phyloP scores from a whole-genome alignment of 2,797 vertebrate species.

The Oreochromis mossambicus region DNA sequence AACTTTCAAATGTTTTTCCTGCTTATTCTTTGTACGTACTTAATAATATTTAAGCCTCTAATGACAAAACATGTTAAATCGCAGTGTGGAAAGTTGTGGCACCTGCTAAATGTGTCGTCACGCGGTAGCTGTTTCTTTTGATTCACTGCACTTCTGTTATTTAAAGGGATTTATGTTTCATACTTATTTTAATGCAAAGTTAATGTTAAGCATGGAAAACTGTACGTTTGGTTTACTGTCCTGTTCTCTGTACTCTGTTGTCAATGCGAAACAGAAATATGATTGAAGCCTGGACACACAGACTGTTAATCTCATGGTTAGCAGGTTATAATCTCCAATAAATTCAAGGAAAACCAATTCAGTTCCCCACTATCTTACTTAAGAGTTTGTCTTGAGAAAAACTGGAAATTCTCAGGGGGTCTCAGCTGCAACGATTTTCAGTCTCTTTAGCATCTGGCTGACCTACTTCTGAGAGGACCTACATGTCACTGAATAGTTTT shows the following conservation, averaged over 20 bases:
- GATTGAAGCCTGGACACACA: not conserved
- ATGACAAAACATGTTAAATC: slow-evolving; percentile 15
- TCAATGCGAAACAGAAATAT: not conserved
- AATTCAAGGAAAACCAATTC: not conserved
- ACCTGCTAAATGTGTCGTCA: slow-evolving; percentile 5
- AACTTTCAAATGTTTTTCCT: not conserved
- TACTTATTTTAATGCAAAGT: not conserved
- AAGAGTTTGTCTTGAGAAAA: not conserved
- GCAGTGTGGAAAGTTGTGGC: slow-evolving; percentile 5
- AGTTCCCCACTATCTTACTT: not conserved
- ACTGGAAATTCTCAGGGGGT: not conserved
- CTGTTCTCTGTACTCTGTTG: not conserved
- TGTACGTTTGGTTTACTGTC: not conserved
- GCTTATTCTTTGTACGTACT: not conserved
- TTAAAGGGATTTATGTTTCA: not conserved
- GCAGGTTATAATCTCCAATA: slow-evolving; percentile 10
- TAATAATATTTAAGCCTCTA: slow-evolving; percentile 3
- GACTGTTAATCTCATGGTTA: not conserved
- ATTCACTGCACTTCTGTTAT: slow-evolving; percentile 2
- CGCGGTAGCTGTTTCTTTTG: not conserved
- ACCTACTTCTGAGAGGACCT: slow-evolving; percentile 24
- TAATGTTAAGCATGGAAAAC: not conserved
- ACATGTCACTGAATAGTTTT: slow-evolving; percentile 2
- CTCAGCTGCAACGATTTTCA: not conserved
- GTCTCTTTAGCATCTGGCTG: slow-evolving; percentile 17